Base-by-base conservation (phyloP, 2,797 vertebrate species). In the Zonotrichia albicollis region DNA sequence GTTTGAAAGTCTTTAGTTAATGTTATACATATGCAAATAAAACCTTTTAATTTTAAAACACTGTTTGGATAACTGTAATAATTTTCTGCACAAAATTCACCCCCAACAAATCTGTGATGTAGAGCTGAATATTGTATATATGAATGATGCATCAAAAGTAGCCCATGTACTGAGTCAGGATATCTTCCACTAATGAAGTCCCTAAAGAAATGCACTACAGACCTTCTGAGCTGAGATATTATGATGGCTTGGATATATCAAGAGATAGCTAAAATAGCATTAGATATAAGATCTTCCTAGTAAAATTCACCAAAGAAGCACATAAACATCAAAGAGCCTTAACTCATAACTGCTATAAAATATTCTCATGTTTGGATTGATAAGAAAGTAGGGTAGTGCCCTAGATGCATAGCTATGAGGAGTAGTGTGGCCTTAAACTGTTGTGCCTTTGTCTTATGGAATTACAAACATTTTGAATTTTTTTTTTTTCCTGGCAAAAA, bases 181-280 rank as follows among this genome's bases (percentile, higher is more conserved):
- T 86, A 92, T 93, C 77, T 95, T 73, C 68, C 74, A 73, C 96
- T 97, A 97, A 97, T 97, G 95, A 97, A 97, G 96, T 96, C 97
- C 97, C 97, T 55, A 23, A 95, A 97, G 96, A 93, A 97, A 96
- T 89, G 50, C 57, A 78, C 73, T 61, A 74, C 54, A 91, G 86
- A 95, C 90, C 78, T 94, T 87, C 91, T 61, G 60, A 93, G 91
- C 87, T 91, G 84, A 46, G 34, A 78, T 79, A 65, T 84, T 93
- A 87, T 73, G 87, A 87, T 64, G 66, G 58, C 65, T 96, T 79
- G 89, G 90, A 48, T 96, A 71, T 89, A 97, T 96, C 89, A 95
- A 94, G 93, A 90, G 90, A 91, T 91, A 91, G 82, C 90, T 82
- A 78, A 96, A 94, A 91, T 79, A 96, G 88, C 46, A 60, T 77